phyloP scores from a whole-genome alignment of 2,113 vertebrate species.

The Poecile atricapillus region DNA sequence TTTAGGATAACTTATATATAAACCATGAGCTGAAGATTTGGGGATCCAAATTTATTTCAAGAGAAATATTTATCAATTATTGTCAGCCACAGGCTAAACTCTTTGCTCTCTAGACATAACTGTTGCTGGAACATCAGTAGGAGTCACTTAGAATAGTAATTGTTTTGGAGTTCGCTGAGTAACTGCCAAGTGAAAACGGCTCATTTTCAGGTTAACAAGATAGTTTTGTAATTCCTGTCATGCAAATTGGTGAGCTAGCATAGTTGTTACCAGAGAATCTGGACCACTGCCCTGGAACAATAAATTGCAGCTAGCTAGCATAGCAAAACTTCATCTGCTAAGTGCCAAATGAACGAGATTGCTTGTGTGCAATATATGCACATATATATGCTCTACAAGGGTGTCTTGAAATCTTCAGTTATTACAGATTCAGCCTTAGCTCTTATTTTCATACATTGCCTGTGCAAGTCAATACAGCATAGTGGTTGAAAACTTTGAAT shows the following conservation, averaged over 20 bases:
- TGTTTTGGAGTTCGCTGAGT: background rate
- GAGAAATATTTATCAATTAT: background rate
- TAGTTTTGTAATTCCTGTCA: background rate
- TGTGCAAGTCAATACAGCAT: background rate
- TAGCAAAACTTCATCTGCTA: background rate
- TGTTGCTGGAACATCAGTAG: background rate
- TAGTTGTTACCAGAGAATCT: background rate
- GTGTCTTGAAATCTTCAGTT: background rate
- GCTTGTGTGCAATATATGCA: accelerated
- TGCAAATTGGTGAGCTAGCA: background rate
- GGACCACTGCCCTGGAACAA: background rate
- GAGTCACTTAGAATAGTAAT: background rate
- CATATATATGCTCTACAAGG: accelerated
- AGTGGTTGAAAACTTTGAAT: background rate
- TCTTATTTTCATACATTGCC: background rate
- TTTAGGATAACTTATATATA: background rate
- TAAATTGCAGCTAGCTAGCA: background rate
- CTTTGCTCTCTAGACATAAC: background rate
- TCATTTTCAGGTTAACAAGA: background rate
- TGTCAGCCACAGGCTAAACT: background rate
- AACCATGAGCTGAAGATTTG: background rate
- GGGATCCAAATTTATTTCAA: background rate
- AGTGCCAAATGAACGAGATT: background rate
- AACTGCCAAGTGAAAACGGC: background rate
- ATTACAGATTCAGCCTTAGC: background rate